A percentile compares a stretch with the other conserved stretches of the same genome.
Evolutionary conservation across 2,888 invertebrate species (phyloP).

Genomic region (Subacronicta megacephala): DNA sequence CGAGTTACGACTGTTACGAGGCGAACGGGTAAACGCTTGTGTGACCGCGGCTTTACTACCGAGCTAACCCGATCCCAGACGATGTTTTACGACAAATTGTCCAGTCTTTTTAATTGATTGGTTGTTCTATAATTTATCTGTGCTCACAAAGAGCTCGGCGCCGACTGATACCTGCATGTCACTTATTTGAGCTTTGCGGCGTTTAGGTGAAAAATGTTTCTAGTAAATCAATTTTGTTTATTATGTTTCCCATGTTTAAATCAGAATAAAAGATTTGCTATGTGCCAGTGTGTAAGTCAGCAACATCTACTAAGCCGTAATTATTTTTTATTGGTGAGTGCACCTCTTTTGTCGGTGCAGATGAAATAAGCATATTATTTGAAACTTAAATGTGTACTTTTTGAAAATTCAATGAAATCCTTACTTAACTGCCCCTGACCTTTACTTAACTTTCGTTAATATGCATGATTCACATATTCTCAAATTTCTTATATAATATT

Average conservation of each 20-base stretch:
- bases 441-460: slow-evolving; percentile 42
- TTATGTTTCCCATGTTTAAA: slow-evolving; percentile 7
- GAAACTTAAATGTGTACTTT: slow-evolving; percentile 17
- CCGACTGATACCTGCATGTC: slow-evolving; percentile 9
- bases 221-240: slow-evolving; percentile 26
- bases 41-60: slow-evolving; percentile 75
- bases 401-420: slow-evolving; percentile 48
- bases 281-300: not conserved
- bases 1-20: slow-evolving; percentile 86
- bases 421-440: slow-evolving; percentile 35
- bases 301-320: slow-evolving; percentile 2
- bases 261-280: slow-evolving; percentile 2
- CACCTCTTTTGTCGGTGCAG: slow-evolving; percentile 3
- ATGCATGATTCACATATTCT: slow-evolving; percentile 37
- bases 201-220: slow-evolving; percentile 12
- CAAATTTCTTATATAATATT: slow-evolving; percentile 31
- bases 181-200: slow-evolving; percentile 14
- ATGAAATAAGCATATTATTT: slow-evolving; percentile 43
- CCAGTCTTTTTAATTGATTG: slow-evolving; percentile 66
- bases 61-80: slow-evolving; percentile 57
- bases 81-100: slow-evolving; percentile 77
- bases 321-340: slow-evolving; percentile 2
- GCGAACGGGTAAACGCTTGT: slow-evolving; percentile 72
- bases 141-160: slow-evolving; percentile 25
- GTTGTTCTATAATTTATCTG: slow-evolving; percentile 54